Percentiles rank a stretch among this genome's conserved stretches.
Conservation (phyloP, 2,888 invertebrate genomes). For the Saturnia pavonia region DNA sequence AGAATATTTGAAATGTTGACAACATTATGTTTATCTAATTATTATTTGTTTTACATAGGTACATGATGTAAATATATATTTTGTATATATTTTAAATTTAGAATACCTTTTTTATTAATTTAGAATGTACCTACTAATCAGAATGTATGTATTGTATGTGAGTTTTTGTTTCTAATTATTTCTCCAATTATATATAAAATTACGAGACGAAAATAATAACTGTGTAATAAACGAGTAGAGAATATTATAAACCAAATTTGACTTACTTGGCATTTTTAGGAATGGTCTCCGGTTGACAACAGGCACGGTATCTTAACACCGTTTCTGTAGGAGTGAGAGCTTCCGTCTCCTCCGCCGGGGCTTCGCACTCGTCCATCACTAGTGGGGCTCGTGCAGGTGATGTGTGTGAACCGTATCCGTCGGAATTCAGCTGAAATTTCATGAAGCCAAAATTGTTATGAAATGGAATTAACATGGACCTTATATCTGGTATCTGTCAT, state of each 20-base stretch:
- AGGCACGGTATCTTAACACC: constrained; percentile 65
- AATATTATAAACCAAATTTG: neutral
- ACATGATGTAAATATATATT: too few relatives aligned
- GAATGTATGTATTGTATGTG: too few relatives aligned
- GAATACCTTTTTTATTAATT: too few relatives aligned
- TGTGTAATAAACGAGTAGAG: too few relatives aligned
- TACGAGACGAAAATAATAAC: too few relatives aligned
- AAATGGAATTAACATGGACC: neutral
- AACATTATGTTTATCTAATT: too few relatives aligned
- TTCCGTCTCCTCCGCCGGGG: constrained; percentile 86
- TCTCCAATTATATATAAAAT: too few relatives aligned
- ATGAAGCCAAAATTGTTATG: constrained; percentile 1
- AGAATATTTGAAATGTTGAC: too few relatives aligned
- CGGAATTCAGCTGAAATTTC: constrained; percentile 88
- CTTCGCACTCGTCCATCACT: constrained; percentile 88
- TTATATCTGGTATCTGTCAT: neutral
- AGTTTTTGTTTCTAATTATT: too few relatives aligned
- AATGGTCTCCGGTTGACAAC: constrained; percentile 79
- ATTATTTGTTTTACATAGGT: too few relatives aligned
- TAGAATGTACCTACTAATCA: too few relatives aligned
- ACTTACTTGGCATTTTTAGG: constrained; percentile 97
- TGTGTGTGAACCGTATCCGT: constrained; percentile 93
- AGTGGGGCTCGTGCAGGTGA: constrained; percentile 92
- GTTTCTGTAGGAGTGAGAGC: constrained; percentile 76
- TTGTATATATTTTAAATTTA: too few relatives aligned